Conservation (phyloP, 2,888 invertebrate genomes). For the Zaprionus bogoriensis region DNA sequence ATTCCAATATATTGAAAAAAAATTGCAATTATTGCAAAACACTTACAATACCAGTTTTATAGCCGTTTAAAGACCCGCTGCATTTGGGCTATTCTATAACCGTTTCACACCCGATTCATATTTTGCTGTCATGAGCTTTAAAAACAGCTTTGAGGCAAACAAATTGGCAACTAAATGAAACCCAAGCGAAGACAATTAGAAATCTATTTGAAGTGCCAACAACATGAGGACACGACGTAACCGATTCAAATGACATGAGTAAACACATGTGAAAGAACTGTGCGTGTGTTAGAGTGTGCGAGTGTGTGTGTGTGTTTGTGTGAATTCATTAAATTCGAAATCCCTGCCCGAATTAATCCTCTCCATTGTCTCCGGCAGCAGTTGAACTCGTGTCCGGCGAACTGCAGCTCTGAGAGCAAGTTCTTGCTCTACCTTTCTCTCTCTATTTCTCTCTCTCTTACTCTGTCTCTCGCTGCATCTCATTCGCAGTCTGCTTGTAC, state of each 20-base stretch:
- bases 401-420: not conserved
- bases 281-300: too few relatives aligned
- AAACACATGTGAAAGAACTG: not conserved
- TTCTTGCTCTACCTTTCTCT: too few relatives aligned
- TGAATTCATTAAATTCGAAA: not conserved
- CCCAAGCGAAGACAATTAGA: not conserved
- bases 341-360: conserved; percentile 1
- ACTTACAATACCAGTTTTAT: too few relatives aligned
- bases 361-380: conserved; percentile 4
- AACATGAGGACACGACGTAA: not conserved
- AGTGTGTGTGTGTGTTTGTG: too few relatives aligned
- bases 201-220: not conserved
- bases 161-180: not conserved
- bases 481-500: conserved; percentile 4
- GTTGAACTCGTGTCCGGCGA: not conserved
- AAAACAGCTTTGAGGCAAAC: not conserved
- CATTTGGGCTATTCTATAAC: not conserved
- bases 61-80: too few relatives aligned
- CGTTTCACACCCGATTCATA: not conserved
- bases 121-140: not conserved
- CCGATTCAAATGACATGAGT: not conserved
- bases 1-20: too few relatives aligned
- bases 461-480: not conserved
- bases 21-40: too few relatives aligned
- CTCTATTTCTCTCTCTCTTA: not conserved